Evolutionary conservation across 2,888 invertebrate genomes (phyloP), one percentile per base, ranked within the genome.

Genomic region (Diplazon laetatorius): DNA sequence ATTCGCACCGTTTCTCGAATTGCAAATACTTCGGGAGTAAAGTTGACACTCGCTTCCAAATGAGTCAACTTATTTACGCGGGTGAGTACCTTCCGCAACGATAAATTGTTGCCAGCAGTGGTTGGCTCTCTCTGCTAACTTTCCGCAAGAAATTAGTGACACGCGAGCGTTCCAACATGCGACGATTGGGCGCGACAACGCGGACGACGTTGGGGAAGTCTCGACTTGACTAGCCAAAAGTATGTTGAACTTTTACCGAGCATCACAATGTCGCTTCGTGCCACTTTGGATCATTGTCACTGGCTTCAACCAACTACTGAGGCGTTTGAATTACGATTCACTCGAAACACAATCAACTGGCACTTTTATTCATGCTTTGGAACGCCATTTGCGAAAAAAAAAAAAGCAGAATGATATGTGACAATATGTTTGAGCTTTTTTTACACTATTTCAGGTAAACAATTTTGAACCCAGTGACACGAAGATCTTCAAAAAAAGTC

Each of bases 101-200:
- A 84, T 83, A 84, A 84, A 85, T 84, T 82, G 84, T 83, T 60
- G 57, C 16, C 44, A 8, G 30, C 30, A 30, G 14, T 16, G 9
- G 55, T 55, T 35, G 39, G 60, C 42, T 42, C 18, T 25, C 9
- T 35, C 30, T 63, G 25, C n/a, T n/a, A n/a, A n/a, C n/a, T 46
- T 52, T 48, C 68, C 66, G 68, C 71, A 78, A 83, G 81, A 82
- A 85, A 85, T 85, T 83, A 84, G 81, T 73, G 70, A 75, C 83
- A 85, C 84, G 83, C 81, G 81, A 85, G 66, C 76, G 73, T 65
- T 78, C 65, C 75, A 57, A 73, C 82, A 83, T 77, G 82, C 57
- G 70, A 75, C 63, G 46, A 66, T 42, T 48, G 46, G n/a, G 48
- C 20, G 63, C 55, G 25, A 59, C 55, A 9, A 16, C 50, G 16